phyloP scores from a whole-genome alignment of 1,140 invertebrate genomes.

The Pogonomyrmex californicus region DNA sequence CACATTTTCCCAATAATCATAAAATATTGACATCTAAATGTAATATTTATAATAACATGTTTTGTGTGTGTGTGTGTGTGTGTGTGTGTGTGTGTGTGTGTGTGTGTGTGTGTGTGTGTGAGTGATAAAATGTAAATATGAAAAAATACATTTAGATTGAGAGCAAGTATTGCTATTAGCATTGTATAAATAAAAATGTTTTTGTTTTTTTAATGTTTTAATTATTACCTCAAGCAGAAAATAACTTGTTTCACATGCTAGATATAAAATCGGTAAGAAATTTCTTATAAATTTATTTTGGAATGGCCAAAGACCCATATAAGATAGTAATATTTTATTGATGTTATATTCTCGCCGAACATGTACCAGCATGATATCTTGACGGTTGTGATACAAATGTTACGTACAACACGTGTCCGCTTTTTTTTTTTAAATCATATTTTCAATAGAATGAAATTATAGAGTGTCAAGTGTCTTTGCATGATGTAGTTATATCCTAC shows the following conservation, averaged over 20 bases:
- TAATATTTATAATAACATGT: background rate
- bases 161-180: too few species aligned
- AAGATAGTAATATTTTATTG: conserved; percentile 25
- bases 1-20: background rate
- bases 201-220: too few species aligned
- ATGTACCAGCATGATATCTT: conserved; percentile 4
- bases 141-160: background rate
- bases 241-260: conserved; percentile 9
- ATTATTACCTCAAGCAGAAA: conserved; percentile 2
- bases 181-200: background rate
- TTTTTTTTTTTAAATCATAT: background rate
- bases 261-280: background rate
- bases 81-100: too few species aligned
- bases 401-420: background rate
- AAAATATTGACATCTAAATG: background rate
- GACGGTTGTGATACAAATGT: background rate
- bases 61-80: too few species aligned
- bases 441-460: background rate
- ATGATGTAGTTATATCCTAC: background rate
- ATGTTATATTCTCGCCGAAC: conserved; percentile 12
- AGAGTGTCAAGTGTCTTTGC: background rate
- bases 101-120: too few species aligned
- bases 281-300: background rate
- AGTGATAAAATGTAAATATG: too few species aligned
- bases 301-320: conserved; percentile 17